phyloP scores from a whole-genome alignment of 2,888 invertebrate species.

The Troglohyphantes excavatus region DNA sequence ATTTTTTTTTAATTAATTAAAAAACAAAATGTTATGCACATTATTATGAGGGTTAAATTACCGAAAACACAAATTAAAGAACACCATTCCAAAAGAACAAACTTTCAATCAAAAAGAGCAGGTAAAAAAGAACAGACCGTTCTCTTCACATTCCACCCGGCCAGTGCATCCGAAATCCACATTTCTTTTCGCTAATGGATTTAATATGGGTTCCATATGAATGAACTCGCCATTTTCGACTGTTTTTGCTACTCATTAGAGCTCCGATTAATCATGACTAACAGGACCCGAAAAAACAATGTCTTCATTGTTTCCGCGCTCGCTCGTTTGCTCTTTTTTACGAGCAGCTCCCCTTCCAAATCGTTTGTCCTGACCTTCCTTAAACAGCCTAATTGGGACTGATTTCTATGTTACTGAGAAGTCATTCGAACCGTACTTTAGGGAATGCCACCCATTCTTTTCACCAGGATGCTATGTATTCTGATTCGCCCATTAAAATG shows the following conservation, averaged over 20 bases:
- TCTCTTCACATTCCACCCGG: too few species aligned
- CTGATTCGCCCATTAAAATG: not conserved
- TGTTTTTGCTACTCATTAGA: not conserved
- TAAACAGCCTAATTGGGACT: not conserved
- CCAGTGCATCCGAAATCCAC: not conserved
- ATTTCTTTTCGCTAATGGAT: not conserved
- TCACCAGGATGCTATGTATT: not conserved
- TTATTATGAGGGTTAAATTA: too few species aligned
- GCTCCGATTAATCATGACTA: not conserved
- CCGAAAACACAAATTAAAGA: too few species aligned
- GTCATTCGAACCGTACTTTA: not conserved
- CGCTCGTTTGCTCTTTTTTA: not conserved
- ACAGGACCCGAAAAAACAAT: not conserved
- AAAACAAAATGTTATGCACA: too few species aligned
- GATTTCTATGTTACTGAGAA: not conserved
- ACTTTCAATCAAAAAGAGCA: not conserved
- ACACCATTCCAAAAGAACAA: too few species aligned
- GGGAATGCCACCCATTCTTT: not conserved
- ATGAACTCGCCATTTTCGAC: not conserved
- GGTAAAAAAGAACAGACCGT: not conserved
- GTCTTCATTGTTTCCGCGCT: not conserved
- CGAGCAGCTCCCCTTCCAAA: not conserved
- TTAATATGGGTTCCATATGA: constrained; percentile 5
- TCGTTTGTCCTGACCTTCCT: not conserved
- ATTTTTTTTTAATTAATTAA: too few species aligned